Conservation (phyloP, 2,797 vertebrate genomes). For the Rhinoraja longicauda region DNA sequence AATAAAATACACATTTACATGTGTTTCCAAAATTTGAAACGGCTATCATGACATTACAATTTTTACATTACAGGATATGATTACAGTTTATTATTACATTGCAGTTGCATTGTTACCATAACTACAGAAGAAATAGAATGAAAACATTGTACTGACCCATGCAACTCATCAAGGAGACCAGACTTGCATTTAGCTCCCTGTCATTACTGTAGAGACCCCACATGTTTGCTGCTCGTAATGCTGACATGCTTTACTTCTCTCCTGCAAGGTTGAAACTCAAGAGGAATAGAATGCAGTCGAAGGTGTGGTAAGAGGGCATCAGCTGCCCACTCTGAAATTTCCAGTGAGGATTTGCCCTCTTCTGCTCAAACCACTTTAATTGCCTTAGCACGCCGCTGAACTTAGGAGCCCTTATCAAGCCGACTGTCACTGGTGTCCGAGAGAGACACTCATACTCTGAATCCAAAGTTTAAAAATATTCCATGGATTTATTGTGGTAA, state of each 20-base stretch:
- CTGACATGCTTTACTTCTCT: background rate
- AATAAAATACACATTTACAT: background rate
- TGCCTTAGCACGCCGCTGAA: background rate
- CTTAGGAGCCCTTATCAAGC: background rate
- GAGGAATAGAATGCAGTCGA: background rate
- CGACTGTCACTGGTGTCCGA: background rate
- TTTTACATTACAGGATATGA: too few species aligned
- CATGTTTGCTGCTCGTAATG: slow-evolving; percentile 50
- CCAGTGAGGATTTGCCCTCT: background rate
- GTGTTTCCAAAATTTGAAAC: background rate
- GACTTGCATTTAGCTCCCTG: slow-evolving; percentile 72
- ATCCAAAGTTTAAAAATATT: background rate
- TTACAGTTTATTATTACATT: too few species aligned
- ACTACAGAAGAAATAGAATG: background rate
- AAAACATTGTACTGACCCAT: slow-evolving; percentile 74
- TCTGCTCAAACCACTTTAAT: background rate
- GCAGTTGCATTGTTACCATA: background rate
- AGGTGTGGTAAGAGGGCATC: background rate
- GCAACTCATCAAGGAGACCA: slow-evolving; percentile 91
- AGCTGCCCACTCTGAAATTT: background rate
- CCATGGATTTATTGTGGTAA: background rate
- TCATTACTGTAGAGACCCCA: slow-evolving; percentile 66
- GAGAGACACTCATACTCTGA: background rate
- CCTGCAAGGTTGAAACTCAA: background rate
- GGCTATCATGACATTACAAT: too few species aligned